A percentile compares a stretch with the other conserved stretches of the same genome.
Evolutionary conservation across 2,888 invertebrate species (phyloP).

Genomic region (Dermolepida albohirtum): DNA sequence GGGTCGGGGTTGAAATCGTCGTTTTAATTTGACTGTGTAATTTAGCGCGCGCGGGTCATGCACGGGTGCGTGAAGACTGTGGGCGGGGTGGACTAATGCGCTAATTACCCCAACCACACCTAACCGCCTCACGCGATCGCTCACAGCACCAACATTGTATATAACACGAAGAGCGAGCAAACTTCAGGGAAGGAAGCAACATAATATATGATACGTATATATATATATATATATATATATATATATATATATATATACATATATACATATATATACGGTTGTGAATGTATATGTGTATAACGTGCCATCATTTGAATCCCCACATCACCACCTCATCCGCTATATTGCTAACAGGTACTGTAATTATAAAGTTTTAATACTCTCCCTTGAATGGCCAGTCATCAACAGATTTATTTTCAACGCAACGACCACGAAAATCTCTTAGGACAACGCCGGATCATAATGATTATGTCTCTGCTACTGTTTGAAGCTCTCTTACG

Average conservation of each 20-base stretch:
- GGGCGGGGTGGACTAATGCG: slow-evolving; percentile 56
- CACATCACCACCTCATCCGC: slow-evolving; percentile 39
- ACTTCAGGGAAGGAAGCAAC: slow-evolving; percentile 24
- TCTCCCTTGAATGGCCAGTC: slow-evolving; percentile 16
- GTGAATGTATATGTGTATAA: too few relatives aligned
- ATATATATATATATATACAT: background rate
- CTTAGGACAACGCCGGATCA: slow-evolving; percentile 31
- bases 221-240: background rate
- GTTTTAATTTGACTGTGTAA: slow-evolving; percentile 42
- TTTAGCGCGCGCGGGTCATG: slow-evolving; percentile 45
- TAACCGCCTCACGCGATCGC: slow-evolving; percentile 50
- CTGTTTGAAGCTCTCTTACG: slow-evolving; percentile 7
- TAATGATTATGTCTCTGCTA: slow-evolving; percentile 28
- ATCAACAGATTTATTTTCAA: slow-evolving; percentile 36
- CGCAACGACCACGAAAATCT: slow-evolving; percentile 26
- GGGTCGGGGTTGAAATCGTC: slow-evolving; percentile 35
- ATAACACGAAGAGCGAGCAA: slow-evolving; percentile 23
- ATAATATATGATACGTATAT: slow-evolving; percentile 4
- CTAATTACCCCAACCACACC: slow-evolving; percentile 56
- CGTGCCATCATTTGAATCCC: slow-evolving; percentile 29
- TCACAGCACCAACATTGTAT: slow-evolving; percentile 23
- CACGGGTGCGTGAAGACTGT: slow-evolving; percentile 53
- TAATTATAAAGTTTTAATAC: slow-evolving; percentile 52
- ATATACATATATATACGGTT: slow-evolving; percentile 7
- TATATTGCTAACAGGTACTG: slow-evolving; percentile 36